phyloP scores from a whole-genome alignment of 2,797 vertebrate species.

The Lepus townsendii region DNA sequence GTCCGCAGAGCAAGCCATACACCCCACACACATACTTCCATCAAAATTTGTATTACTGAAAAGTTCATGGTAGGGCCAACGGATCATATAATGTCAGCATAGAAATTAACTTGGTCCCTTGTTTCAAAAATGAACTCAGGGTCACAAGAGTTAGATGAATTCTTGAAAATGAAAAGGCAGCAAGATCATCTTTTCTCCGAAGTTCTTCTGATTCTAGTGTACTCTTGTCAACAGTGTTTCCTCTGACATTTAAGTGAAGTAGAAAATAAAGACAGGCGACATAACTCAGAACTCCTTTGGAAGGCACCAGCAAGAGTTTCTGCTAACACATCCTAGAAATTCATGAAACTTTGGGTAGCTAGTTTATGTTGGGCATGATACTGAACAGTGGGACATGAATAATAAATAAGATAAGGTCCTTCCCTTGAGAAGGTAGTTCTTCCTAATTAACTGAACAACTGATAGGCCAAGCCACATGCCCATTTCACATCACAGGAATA shows the following conservation, averaged over 20 bases:
- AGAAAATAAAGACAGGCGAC: neutral
- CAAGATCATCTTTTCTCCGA: neutral
- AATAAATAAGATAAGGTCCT: neutral
- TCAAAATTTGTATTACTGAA: slow-evolving; percentile 38
- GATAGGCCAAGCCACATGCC: neutral
- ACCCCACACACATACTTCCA: neutral
- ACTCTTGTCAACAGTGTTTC: neutral
- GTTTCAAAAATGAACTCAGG: neutral
- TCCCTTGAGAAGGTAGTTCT: neutral
- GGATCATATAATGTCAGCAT: neutral
- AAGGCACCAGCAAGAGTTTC: neutral
- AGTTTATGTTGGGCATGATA: neutral
- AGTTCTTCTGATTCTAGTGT: neutral
- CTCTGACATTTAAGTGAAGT: slow-evolving; percentile 12
- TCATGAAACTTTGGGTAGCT: neutral
- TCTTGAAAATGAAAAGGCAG: neutral
- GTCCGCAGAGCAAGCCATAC: slow-evolving; percentile 35
- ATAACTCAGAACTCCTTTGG: neutral
- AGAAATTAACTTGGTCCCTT: neutral
- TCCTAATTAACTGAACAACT: neutral
- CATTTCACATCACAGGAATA: slow-evolving; percentile 21
- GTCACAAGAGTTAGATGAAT: neutral
- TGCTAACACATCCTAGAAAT: neutral
- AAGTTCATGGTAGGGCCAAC: neutral
- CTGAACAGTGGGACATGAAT: neutral